Evolutionary conservation across 2,888 invertebrate genomes (phyloP).

Genomic region (Noctuana brunneofusca): DNA sequence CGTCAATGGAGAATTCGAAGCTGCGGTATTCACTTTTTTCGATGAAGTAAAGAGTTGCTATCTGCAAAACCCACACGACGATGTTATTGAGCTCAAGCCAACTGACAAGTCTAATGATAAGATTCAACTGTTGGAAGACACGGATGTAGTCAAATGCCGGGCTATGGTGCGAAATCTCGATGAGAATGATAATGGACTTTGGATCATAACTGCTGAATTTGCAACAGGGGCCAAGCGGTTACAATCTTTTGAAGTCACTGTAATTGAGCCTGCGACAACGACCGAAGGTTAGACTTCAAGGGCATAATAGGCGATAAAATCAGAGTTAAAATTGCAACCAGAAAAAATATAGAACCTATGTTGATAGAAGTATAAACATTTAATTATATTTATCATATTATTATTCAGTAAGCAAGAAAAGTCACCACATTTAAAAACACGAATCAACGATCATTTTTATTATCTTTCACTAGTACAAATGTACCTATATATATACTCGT

Average conservation of each 20-base stretch:
- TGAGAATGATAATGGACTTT: conserved; percentile 43
- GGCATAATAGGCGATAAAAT: not conserved
- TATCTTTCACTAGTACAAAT: too few species aligned
- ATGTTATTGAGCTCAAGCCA: conserved; percentile 44
- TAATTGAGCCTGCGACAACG: conserved; percentile 24
- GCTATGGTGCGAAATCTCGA: conserved; percentile 40
- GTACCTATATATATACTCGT: too few species aligned
- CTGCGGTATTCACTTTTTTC: conserved; percentile 33
- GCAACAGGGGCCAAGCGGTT: not conserved
- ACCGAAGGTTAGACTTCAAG: conserved; percentile 23
- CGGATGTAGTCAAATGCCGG: conserved; percentile 36
- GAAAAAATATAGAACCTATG: not conserved
- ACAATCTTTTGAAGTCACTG: conserved; percentile 39
- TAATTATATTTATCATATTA: too few species aligned
- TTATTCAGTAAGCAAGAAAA: too few species aligned
- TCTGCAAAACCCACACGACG: conserved; percentile 39
- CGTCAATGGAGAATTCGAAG: conserved; percentile 39
- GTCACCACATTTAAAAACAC: too few species aligned
- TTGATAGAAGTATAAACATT: too few species aligned
- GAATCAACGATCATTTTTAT: too few species aligned
- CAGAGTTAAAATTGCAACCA: not conserved
- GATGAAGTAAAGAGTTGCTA: conserved; percentile 40
- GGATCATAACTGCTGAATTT: conserved; percentile 41
- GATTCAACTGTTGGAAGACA: conserved; percentile 33
- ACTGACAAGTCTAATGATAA: conserved; percentile 41